Conservation (phyloP, 2,113 vertebrate genomes). For the Ciconia maguari region DNA sequence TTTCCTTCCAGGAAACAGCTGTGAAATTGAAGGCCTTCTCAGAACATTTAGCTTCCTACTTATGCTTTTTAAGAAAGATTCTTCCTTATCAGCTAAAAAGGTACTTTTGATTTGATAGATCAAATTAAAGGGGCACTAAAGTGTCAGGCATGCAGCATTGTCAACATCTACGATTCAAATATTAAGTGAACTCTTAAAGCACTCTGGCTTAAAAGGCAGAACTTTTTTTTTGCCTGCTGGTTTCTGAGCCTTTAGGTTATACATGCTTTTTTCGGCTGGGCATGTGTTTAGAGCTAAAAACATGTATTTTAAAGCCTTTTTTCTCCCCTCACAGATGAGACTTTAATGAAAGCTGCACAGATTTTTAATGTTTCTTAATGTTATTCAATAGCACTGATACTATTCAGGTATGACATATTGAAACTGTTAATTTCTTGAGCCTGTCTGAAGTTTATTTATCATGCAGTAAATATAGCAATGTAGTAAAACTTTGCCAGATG, state of each 20-base stretch:
- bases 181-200: background rate
- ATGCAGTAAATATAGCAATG: background rate
- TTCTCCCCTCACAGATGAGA: background rate
- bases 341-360: background rate
- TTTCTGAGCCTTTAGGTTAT: background rate
- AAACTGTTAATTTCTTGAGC: background rate
- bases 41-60: constrained; percentile 87
- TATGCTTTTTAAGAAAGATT: constrained; percentile 92
- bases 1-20: constrained; percentile 86
- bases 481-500: background rate
- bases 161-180: background rate
- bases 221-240: background rate
- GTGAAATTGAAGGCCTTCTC: constrained; percentile 90
- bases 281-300: background rate
- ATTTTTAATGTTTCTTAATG: background rate
- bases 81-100: constrained; percentile 98
- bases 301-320: background rate
- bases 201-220: background rate
- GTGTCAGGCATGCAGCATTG: background rate
- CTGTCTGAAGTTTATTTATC: background rate
- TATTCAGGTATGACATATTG: background rate
- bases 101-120: constrained; percentile 67
- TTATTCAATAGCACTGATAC: background rate
- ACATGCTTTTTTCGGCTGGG: background rate
- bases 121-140: background rate